These are phyloP conservation scores for Cataglyphis rosenhaueri DNA, from an alignment of 2,888 invertebrate species.

Conservation along the genomic window DNA sequence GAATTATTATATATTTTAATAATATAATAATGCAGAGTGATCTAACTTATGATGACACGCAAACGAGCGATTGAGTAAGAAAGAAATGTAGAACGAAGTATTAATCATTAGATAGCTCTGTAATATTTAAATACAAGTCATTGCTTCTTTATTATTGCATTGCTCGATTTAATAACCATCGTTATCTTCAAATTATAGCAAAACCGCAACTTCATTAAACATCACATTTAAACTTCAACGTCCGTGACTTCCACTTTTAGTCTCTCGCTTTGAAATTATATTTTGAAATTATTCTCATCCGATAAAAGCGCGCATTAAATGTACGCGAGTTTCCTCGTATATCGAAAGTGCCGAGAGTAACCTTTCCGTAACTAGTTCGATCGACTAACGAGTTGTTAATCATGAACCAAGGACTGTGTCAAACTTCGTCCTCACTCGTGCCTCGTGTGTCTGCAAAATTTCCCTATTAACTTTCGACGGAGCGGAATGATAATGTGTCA, in stretches of 20 bases:
- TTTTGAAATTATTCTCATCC: not conserved
- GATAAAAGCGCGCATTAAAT: not conserved
- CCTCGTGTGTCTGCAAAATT: not conserved
- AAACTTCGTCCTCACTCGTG: constrained; percentile 4
- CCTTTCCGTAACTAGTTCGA: constrained; percentile 19
- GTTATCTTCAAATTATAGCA: not conserved
- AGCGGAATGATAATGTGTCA: not conserved
- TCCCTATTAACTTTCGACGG: constrained; percentile 14
- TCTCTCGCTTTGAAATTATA: not conserved
- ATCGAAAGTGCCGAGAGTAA: constrained; percentile 12
- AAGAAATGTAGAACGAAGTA: not conserved
- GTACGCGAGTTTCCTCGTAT: not conserved
- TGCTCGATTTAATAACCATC: not conserved
- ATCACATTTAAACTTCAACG: not conserved
- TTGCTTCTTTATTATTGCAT: not conserved
- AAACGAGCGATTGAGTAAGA: not conserved
- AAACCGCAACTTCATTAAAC: not conserved
- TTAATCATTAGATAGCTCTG: not conserved
- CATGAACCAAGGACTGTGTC: constrained; percentile 3
- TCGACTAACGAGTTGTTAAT: constrained; percentile 17
- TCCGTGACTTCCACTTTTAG: not conserved
- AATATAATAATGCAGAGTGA: not conserved
- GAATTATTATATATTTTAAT: not conserved
- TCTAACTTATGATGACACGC: not conserved
- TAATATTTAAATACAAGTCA: not conserved